Percentiles rank a stretch among this genome's conserved stretches.
Conservation (phyloP, 2,888 invertebrate species). For the Hesperia comma region DNA sequence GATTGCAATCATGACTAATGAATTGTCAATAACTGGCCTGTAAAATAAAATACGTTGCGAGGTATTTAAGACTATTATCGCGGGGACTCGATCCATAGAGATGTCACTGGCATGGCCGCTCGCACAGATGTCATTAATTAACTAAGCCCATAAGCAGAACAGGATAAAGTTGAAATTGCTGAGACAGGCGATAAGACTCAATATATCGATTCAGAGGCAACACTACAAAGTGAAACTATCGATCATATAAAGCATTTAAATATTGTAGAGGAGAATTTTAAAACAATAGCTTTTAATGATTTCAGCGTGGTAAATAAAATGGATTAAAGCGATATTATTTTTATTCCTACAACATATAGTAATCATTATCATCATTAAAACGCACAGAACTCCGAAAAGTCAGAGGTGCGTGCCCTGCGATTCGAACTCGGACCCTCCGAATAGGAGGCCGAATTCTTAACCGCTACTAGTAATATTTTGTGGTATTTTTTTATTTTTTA, state of each 20-base stretch:
- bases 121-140: constrained; percentile 37
- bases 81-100: constrained; percentile 64
- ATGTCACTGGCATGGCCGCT: constrained; percentile 35
- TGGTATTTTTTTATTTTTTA: too few relatives aligned
- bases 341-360: too few relatives aligned
- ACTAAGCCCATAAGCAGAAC: constrained; percentile 38
- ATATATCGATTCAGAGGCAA: constrained; percentile 57
- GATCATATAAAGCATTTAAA: constrained; percentile 56
- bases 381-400: too few relatives aligned
- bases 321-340: too few relatives aligned
- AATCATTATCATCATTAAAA: too few relatives aligned
- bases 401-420: too few relatives aligned
- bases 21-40: constrained; percentile 44
- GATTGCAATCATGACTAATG: constrained; percentile 48
- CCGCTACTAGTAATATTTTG: too few relatives aligned
- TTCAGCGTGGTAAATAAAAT: not conserved
- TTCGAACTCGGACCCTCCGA: too few relatives aligned
- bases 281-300: constrained; percentile 47
- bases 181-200: constrained; percentile 41
- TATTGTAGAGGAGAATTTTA: constrained; percentile 61
- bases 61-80: constrained; percentile 44
- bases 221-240: constrained; percentile 60
- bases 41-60: constrained; percentile 43
- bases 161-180: constrained; percentile 45
- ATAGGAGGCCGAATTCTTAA: too few relatives aligned